Evolutionary conservation across 2,888 invertebrate species (phyloP).

Genomic region (Gerris lacustris): DNA sequence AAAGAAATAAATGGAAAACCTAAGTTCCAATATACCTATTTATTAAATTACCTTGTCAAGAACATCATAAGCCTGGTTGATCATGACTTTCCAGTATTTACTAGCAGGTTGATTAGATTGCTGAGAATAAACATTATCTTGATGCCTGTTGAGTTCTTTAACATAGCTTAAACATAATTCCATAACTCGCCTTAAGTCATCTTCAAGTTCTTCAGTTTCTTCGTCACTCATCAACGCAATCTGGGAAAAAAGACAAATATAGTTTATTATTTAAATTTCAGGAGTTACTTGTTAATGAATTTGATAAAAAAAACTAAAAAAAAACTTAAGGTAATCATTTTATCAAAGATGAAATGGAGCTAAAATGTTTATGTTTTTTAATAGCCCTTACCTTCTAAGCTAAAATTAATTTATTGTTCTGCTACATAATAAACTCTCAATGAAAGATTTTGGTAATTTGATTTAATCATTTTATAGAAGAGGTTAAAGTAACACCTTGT

Average conservation of each 20-base stretch:
- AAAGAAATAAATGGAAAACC: neutral
- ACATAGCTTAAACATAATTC: constrained; percentile 46
- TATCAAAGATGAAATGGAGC: too few relatives aligned
- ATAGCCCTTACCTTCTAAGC: too few relatives aligned
- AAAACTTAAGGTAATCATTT: too few relatives aligned
- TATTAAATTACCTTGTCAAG: constrained; percentile 51
- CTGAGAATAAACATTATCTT: constrained; percentile 42
- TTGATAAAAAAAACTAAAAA: too few relatives aligned
- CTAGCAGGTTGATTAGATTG: constrained; percentile 38
- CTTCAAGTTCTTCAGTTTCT: constrained; percentile 43
- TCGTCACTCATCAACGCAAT: constrained; percentile 34
- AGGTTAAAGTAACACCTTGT: too few relatives aligned
- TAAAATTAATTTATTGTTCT: too few relatives aligned
- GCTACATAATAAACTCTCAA: too few relatives aligned
- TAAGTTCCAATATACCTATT: neutral
- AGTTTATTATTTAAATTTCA: too few relatives aligned
- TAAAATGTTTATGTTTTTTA: too few relatives aligned
- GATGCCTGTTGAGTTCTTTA: constrained; percentile 49
- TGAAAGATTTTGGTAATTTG: too few relatives aligned
- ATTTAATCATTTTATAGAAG: too few relatives aligned
- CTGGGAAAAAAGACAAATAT: constrained; percentile 17
- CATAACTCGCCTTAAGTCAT: constrained; percentile 19
- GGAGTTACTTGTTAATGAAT: too few relatives aligned
- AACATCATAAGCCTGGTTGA: constrained; percentile 65
- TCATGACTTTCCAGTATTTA: constrained; percentile 72